Evolutionary conservation across 1,140 invertebrate species (phyloP).

Genomic region (Pseudobourletiella spinata): DNA sequence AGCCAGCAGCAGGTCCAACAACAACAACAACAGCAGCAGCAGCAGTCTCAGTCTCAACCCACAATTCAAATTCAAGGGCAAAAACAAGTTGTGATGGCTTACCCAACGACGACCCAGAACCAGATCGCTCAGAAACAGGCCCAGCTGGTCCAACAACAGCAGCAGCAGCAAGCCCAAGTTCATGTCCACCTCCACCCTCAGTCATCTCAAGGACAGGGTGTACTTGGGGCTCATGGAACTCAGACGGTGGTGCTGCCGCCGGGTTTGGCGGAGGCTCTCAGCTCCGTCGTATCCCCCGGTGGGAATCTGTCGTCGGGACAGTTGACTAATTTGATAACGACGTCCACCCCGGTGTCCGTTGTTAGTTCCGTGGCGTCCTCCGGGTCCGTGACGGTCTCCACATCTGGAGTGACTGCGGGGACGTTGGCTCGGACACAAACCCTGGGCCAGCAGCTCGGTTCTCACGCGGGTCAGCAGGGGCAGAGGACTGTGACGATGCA

Average conservation of each 20-base stretch:
- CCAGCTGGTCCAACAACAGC: background rate
- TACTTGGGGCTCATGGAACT: background rate
- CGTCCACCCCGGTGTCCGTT: background rate
- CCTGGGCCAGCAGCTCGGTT: background rate
- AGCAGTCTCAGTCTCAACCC: background rate
- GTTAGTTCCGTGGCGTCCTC: background rate
- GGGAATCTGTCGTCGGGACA: background rate
- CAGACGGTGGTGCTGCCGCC: conserved; percentile 23
- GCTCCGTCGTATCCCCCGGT: background rate
- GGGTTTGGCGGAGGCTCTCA: conserved; percentile 24
- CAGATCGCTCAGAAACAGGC: background rate
- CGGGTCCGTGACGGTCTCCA: background rate
- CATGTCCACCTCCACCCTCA: background rate
- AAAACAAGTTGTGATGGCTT: conserved; percentile 14
- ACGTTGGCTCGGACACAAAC: background rate
- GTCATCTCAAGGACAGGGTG: conserved; percentile 1
- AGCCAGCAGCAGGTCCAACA: conserved; percentile 56
- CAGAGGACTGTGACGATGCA: conserved; percentile 9
- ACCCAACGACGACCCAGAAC: background rate
- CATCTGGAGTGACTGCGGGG: background rate
- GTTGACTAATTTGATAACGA: background rate
- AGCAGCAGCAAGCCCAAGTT: background rate
- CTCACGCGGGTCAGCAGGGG: background rate
- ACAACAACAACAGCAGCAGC: conserved; percentile 19
- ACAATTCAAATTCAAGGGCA: conserved; percentile 4